Conservation (phyloP, 2,888 invertebrate species). For the Tetrapedia diversipes region DNA sequence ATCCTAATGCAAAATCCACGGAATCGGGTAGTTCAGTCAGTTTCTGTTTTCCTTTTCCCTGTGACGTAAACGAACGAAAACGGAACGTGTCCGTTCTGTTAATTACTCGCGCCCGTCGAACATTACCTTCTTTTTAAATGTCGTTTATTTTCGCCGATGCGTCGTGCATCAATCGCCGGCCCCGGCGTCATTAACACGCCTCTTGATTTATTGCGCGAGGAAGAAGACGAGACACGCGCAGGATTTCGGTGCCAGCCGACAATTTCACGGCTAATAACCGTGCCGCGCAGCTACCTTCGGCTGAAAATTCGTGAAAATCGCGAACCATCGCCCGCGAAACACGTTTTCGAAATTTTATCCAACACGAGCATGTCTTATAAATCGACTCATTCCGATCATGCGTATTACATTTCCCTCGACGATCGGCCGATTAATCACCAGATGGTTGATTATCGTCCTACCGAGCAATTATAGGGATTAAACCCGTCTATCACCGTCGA, state of each 20-base stretch:
- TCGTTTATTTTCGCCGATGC: constrained; percentile 42
- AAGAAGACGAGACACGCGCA: constrained; percentile 32
- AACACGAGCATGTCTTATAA: too few relatives aligned
- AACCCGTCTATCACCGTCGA: constrained; percentile 27
- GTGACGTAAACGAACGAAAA: neutral
- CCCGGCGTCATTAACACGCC: constrained; percentile 57
- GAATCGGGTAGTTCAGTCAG: too few relatives aligned
- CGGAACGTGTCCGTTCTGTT: constrained; percentile 29
- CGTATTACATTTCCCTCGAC: constrained; percentile 13
- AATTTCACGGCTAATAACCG: constrained; percentile 52
- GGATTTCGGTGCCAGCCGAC: constrained; percentile 51
- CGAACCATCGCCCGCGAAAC: neutral
- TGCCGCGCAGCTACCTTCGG: constrained; percentile 5
- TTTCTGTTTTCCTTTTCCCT: neutral
- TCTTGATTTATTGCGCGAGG: constrained; percentile 58
- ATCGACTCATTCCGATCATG: constrained; percentile 5
- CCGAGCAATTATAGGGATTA: constrained; percentile 24
- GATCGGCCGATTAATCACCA: constrained; percentile 26
- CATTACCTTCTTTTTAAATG: constrained; percentile 36
- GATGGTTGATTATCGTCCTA: constrained; percentile 13
- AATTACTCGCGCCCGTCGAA: constrained; percentile 40
- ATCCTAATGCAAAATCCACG: constrained; percentile 13
- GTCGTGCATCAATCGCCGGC: constrained; percentile 47
- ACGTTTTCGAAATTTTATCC: too few relatives aligned
- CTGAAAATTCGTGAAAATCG: constrained; percentile 8